Conservation (phyloP, 2,113 vertebrate species). For the Entosphenus tridentatus region DNA sequence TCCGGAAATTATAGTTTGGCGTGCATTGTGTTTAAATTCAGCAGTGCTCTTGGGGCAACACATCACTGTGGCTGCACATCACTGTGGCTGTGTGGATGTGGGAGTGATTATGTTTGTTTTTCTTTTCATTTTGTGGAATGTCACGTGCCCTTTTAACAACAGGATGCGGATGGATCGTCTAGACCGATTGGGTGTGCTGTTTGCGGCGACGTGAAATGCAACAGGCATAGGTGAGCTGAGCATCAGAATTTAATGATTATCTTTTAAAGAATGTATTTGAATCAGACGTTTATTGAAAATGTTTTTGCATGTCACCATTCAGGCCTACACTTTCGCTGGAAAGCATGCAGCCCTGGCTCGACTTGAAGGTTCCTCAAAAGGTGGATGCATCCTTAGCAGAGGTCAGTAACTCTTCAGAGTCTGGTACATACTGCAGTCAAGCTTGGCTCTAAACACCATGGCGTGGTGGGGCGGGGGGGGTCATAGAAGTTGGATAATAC, state of each 20-base stretch:
- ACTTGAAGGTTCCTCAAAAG: slow-evolving; percentile 62
- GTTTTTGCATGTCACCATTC: background rate
- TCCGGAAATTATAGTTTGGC: no score
- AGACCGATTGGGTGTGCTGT: slow-evolving; percentile 43
- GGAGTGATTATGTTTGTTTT: no score
- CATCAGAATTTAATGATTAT: background rate
- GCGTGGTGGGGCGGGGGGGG: background rate
- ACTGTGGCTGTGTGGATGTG: no score
- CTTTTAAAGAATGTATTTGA: no score
- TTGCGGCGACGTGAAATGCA: slow-evolving; percentile 72
- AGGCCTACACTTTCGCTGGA: slow-evolving; percentile 64
- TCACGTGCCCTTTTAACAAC: no score
- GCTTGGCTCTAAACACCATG: background rate
- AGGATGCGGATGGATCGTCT: no score
- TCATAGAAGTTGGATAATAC: background rate
- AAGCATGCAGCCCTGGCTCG: slow-evolving; percentile 85
- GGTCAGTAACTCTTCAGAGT: slow-evolving; percentile 23
- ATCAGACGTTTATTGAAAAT: no score
- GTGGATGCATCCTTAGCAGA: slow-evolving; percentile 74
- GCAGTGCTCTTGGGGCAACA: no score
- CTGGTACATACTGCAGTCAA: no score
- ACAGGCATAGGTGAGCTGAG: slow-evolving; percentile 51
- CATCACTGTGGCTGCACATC: no score
- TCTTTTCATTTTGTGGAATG: no score
- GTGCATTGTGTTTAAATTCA: no score